phyloP scores from a whole-genome alignment of 2,888 invertebrate genomes.

The Noctua pronuba region DNA sequence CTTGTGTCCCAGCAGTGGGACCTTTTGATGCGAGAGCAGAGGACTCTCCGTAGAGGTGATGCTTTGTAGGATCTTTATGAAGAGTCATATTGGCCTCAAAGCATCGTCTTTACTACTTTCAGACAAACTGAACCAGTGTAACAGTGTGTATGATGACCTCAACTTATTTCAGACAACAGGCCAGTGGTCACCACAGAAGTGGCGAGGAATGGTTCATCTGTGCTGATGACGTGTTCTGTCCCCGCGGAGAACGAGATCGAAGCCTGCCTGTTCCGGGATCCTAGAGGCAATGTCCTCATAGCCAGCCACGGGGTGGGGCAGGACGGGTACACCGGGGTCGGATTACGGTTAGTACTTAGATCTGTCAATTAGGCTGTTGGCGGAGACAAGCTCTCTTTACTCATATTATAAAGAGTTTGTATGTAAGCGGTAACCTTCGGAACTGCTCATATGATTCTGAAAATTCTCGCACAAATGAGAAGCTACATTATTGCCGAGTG shows the following conservation, averaged over 20 bases:
- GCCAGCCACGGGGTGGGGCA: constrained; percentile 79
- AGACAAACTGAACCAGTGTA: background rate
- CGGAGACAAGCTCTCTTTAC: background rate
- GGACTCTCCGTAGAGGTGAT: too few relatives aligned
- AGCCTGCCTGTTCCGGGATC: constrained; percentile 82
- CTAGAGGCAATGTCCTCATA: constrained; percentile 76
- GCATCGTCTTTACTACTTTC: background rate
- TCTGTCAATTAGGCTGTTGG: background rate
- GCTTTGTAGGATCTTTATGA: background rate
- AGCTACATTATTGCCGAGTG: background rate
- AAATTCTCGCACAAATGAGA: background rate
- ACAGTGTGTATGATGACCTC: background rate
- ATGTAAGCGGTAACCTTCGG: background rate
- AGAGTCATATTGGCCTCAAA: background rate
- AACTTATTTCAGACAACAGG: constrained; percentile 70
- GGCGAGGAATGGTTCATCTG: constrained; percentile 63
- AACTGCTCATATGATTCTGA: background rate
- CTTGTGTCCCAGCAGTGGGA: background rate
- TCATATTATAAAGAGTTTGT: background rate
- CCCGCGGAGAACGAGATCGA: constrained; percentile 66
- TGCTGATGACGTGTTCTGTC: constrained; percentile 78
- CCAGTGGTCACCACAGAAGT: constrained; percentile 74
- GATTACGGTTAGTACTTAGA: constrained; percentile 69
- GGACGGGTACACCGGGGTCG: constrained; percentile 73
- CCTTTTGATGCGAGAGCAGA: background rate